Evolutionary conservation across 2,797 vertebrate genomes (phyloP).

Genomic region (Esox lucius): DNA sequence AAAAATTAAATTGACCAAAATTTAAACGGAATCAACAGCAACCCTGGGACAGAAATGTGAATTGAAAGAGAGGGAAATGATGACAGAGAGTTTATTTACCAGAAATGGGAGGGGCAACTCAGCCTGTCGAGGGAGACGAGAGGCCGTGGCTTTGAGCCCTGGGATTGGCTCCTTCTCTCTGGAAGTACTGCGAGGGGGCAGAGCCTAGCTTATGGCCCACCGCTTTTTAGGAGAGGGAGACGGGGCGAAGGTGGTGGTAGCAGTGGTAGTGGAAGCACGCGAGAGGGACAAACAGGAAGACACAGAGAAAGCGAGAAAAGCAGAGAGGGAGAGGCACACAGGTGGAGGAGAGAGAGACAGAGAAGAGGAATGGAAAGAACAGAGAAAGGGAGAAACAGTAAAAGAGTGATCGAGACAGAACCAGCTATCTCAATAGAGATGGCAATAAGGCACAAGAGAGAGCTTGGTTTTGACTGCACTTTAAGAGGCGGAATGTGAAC

Average conservation of each 20-base stretch:
- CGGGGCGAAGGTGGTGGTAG: slow-evolving; percentile 5
- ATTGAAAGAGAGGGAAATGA: slow-evolving; percentile 48
- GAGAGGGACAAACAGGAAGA: slow-evolving; percentile 30
- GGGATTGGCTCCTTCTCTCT: slow-evolving; percentile 78
- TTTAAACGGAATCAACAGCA: too few species aligned
- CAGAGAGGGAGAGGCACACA: slow-evolving; percentile 21
- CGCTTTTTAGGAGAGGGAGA: slow-evolving; percentile 44
- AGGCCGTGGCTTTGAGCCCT: slow-evolving; percentile 73
- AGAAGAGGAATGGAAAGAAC: slow-evolving; percentile 24
- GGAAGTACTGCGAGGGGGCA: slow-evolving; percentile 79
- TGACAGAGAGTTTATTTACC: slow-evolving; percentile 73
- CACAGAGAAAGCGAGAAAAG: slow-evolving; percentile 21
- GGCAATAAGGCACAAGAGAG: slow-evolving; percentile 26
- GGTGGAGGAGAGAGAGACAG: slow-evolving; percentile 18
- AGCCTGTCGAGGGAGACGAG: slow-evolving; percentile 78
- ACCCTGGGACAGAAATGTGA: slow-evolving; percentile 16
- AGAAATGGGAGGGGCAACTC: slow-evolving; percentile 69
- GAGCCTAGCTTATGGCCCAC: slow-evolving; percentile 77
- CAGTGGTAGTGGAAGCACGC: not conserved
- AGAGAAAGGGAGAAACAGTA: slow-evolving; percentile 26
- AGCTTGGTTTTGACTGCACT: slow-evolving; percentile 10
- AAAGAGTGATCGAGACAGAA: slow-evolving; percentile 45
- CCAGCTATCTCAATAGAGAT: slow-evolving; percentile 32
- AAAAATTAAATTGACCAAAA: too few species aligned
- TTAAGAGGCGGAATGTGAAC: slow-evolving; percentile 6